Conservation (phyloP, 2,113 vertebrate genomes). For the Cavia porcellus region DNA sequence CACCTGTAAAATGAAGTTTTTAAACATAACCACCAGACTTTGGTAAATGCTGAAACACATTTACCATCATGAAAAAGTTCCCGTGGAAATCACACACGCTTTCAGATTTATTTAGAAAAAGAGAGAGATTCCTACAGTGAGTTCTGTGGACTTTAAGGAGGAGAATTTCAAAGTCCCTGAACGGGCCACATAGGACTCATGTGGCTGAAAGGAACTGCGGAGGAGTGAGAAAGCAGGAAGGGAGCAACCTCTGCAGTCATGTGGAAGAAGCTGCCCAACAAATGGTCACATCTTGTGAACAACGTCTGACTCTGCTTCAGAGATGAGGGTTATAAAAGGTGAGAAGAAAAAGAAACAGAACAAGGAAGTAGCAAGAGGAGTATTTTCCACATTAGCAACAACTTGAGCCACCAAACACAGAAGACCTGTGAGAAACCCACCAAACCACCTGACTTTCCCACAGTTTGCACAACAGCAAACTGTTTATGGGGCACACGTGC, state of each 20-base stretch:
- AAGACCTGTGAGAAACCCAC: neutral
- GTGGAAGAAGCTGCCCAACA: neutral
- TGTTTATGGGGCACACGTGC: neutral
- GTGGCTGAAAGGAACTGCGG: neutral
- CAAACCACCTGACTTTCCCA: neutral
- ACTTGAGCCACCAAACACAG: neutral
- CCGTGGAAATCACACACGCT: constrained; percentile 34
- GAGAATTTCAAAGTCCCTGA: neutral
- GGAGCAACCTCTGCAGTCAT: neutral
- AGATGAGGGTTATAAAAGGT: neutral
- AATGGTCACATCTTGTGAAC: neutral
- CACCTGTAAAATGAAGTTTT: constrained; percentile 30
- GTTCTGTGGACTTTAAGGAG: neutral
- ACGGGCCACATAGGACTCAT: neutral
- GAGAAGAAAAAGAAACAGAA: neutral
- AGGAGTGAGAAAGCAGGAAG: neutral
- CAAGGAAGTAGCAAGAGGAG: neutral
- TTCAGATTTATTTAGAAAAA: constrained; percentile 20
- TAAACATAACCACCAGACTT: constrained; percentile 21
- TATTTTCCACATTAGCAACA: neutral
- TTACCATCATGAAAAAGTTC: constrained; percentile 4
- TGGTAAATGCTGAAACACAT: neutral
- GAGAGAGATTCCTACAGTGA: neutral
- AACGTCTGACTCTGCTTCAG: neutral
- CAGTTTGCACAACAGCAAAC: neutral